Base-by-base conservation (phyloP, 1,140 invertebrate genomes). In the Drosophila truncata region DNA sequence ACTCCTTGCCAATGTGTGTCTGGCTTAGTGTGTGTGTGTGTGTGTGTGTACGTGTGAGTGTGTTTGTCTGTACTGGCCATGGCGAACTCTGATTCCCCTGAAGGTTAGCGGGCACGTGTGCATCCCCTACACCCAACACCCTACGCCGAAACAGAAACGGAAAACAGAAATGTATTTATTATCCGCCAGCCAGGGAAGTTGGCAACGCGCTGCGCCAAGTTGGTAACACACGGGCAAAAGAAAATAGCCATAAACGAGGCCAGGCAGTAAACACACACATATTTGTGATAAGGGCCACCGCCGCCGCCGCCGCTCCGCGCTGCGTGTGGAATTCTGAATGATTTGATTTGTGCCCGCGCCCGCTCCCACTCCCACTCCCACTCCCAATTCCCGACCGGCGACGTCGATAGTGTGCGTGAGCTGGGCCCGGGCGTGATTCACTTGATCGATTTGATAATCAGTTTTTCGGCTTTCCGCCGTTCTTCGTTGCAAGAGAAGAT, bases 381-480 rank as follows among this genome's bases (percentile, higher is more conserved):
- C 29, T 16, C 23, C 23, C 31, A 5, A 31, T 29, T 16, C 23
- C 23, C 31, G 9, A 31, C 54, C 31, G 44, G 20, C 20, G 18
- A 8, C 8, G 18, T 18, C 31, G 52, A 62, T 29, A 33, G 49
- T 73, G 35, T 74, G 55, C 29, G 65, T 54, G 71, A 46, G 55
- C 52, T 57, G 70, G 49, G 27, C 64, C n/a, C 41, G 37, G 29
- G 63, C 37, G 55, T 78, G 75, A 78, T 62, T 78, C 75, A 78
- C 58, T 78, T 78, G 57, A 70, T 78, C 75, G 63, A 77, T 78
- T 78, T 78, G 69, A 72, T 72, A 70, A 66, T 49, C 66, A 42
- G 37, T 50, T 70, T 66, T 55, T 69, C 52, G 46, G 62, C 65
- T 66, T 50, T 66, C 63, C 63, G n/a, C 33, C 55, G 16, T 41